Conservation (phyloP, 2,888 invertebrate species). For the Amphiduros pacificus region DNA sequence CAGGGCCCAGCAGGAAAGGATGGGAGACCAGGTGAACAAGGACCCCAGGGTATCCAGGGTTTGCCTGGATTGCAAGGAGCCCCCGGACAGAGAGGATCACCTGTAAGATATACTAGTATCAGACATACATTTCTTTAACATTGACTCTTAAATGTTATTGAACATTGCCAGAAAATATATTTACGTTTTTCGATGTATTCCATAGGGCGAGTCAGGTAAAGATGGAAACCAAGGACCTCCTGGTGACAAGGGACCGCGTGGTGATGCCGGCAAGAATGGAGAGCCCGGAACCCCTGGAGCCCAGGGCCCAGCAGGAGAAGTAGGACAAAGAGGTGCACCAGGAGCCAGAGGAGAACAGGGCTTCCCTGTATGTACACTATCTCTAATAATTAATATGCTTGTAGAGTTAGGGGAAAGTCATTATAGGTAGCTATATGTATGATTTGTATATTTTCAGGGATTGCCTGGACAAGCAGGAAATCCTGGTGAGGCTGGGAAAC, state of each 20-base stretch:
- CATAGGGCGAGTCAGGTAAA: constrained; percentile 14
- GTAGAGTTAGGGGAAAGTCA: too few species aligned
- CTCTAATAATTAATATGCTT: too few species aligned
- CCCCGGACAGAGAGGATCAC: constrained; percentile 14
- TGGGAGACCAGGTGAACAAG: constrained; percentile 28
- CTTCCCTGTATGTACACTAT: constrained; percentile 10
- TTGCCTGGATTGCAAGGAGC: constrained; percentile 21
- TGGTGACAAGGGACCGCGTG: constrained; percentile 21
- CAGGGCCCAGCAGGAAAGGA: constrained; percentile 18
- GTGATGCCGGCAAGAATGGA: constrained; percentile 14
- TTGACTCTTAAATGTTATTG: too few species aligned
- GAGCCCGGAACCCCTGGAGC: constrained; percentile 65
- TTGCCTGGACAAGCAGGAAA: constrained; percentile 16
- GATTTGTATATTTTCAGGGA: constrained; percentile 11
- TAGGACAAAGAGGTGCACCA: constrained; percentile 8
- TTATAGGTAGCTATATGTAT: not conserved
- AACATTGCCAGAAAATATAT: too few species aligned
- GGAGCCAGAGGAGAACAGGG: constrained; percentile 14
- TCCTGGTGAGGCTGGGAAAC: constrained; percentile 18
- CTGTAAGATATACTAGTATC: too few species aligned
- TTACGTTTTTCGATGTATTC: too few species aligned
- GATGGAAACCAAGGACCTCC: constrained; percentile 8
- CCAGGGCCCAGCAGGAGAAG: constrained; percentile 33
- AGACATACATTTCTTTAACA: too few species aligned
- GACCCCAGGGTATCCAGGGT: constrained; percentile 28